Base-by-base conservation (phyloP, 2,113 vertebrate genomes). In the Athene cunicularia region DNA sequence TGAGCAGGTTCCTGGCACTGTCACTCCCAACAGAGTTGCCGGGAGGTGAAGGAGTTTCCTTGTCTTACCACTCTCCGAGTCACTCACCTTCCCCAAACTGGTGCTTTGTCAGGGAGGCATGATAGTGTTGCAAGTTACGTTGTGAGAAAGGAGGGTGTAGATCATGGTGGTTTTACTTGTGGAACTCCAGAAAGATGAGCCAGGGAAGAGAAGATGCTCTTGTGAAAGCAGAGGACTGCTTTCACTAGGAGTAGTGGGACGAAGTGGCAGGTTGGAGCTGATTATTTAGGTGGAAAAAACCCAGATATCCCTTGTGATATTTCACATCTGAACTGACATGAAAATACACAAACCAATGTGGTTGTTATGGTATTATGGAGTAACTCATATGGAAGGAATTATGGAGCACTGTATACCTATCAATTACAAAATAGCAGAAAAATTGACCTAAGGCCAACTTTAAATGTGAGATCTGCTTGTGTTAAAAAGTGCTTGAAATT, bases 371-470 rank as follows among this genome's bases (percentile, higher is more conserved):
- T n/a, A n/a, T n/a, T n/a, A n/a, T n/a, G n/a, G n/a, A n/a, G n/a
- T n/a, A n/a, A n/a, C n/a, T n/a, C n/a, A n/a, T n/a, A n/a, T n/a
- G n/a, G n/a, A n/a, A n/a, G n/a, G n/a, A n/a, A n/a, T n/a, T n/a
- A n/a, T n/a, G 76, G 17, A 75, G 64, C 35, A 32, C 16, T 86
- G 50, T 67, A 76, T 12, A 76, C 56, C 39, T 76, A 93, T 91
- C 66, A 68, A n/a, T 80, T 91, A 87, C 66, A 80, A 73, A 75
- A 80, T 0, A 85, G 70, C 56, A 93, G 56, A 79, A 93, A 84
- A 94, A 49, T 2, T 89, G 86, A 97, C 76, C 49, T 62, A 75
- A 79, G 41, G 70, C 70, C 53, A 95, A 64, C 35, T n/a, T 62
- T 66, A 73, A 90, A 91, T 41, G 28, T 17, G 49, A 94, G 62